Evolutionary conservation across 1,140 invertebrate genomes (phyloP).

Genomic region (Metopolophium dirhodum): DNA sequence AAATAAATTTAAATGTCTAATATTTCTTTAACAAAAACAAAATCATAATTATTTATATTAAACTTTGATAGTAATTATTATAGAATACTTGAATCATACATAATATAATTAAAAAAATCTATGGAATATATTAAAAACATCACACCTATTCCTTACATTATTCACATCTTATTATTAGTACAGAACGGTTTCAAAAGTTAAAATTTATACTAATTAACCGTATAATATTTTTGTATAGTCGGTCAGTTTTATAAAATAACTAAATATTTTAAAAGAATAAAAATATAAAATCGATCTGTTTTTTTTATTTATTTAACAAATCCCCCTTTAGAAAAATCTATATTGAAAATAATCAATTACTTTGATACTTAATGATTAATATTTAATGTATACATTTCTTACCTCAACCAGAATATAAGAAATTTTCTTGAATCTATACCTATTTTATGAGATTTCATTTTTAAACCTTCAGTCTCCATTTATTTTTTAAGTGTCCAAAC

Average conservation of each 20-base stretch:
- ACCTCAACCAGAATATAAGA: slow-evolving; percentile 48
- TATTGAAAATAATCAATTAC: background rate
- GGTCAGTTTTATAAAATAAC: background rate
- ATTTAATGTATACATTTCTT: slow-evolving; percentile 16
- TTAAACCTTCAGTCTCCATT: background rate
- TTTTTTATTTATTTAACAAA: background rate
- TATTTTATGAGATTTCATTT: slow-evolving; percentile 1
- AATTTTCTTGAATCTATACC: slow-evolving; percentile 25
- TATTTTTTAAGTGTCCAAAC: background rate
- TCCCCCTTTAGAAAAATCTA: background rate
- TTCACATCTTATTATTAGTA: background rate
- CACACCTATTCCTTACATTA: background rate
- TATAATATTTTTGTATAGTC: background rate
- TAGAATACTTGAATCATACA: background rate
- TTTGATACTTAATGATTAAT: slow-evolving; percentile 2
- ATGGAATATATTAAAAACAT: background rate
- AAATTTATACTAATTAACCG: background rate
- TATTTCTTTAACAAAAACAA: background rate
- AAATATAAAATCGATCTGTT: background rate
- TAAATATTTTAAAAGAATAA: background rate
- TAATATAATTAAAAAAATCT: background rate
- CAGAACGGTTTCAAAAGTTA: background rate
- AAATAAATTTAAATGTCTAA: background rate
- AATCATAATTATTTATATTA: background rate
- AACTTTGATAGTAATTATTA: background rate